Conservation (phyloP, 2,888 invertebrate genomes). For the Cactoblastis cactorum region DNA sequence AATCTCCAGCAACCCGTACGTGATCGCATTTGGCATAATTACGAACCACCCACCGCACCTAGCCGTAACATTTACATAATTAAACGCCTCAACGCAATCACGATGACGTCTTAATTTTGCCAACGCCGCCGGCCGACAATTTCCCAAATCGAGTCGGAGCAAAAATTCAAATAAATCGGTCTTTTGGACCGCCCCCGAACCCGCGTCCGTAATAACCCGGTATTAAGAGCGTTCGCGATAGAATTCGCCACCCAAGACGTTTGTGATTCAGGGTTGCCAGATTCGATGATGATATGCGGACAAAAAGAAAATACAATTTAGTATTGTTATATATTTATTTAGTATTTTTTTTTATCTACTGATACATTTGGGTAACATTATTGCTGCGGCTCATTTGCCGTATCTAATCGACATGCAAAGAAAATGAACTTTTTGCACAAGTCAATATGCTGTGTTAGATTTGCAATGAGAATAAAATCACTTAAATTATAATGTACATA, state of each 20-base stretch:
- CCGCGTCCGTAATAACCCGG: constrained; percentile 69
- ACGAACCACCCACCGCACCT: constrained; percentile 69
- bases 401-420: too few species aligned
- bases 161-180: constrained; percentile 79
- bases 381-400: too few species aligned
- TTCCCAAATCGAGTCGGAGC: constrained; percentile 78
- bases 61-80: constrained; percentile 77
- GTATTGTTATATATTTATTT: neutral
- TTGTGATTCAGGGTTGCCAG: constrained; percentile 29
- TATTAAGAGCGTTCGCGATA: constrained; percentile 76
- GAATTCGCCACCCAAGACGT: constrained; percentile 79
- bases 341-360: neutral
- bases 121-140: constrained; percentile 73
- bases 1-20: constrained; percentile 59
- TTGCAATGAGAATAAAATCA: too few species aligned
- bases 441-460: too few species aligned
- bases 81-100: constrained; percentile 75
- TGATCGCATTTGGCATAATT: constrained; percentile 62
- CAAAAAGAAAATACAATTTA: neutral
- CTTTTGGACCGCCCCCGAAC: constrained; percentile 55
- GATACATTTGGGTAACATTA: too few species aligned
- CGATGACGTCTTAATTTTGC: constrained; percentile 78
- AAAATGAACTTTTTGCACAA: too few species aligned
- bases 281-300: neutral
- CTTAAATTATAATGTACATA: too few species aligned